phyloP scores from a whole-genome alignment of 2,797 vertebrate genomes.

The Siniperca scherzeri region DNA sequence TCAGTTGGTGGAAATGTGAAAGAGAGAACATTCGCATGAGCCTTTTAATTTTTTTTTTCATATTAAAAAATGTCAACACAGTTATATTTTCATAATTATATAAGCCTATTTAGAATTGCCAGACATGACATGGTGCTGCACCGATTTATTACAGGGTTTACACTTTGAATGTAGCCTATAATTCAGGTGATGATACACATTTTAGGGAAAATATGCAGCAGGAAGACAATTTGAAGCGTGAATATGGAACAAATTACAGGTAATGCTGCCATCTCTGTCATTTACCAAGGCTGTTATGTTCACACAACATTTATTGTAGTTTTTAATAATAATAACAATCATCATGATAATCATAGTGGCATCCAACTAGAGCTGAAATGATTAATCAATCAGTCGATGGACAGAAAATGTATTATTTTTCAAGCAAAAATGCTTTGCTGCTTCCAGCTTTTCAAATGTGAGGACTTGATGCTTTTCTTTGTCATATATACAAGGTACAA shows the following conservation, averaged over 20 bases:
- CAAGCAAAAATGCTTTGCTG: neutral
- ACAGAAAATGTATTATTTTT: neutral
- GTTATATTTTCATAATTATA: slow-evolving; percentile 33
- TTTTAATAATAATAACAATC: neutral
- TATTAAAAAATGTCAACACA: slow-evolving; percentile 18
- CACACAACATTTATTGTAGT: neutral
- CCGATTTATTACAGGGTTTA: slow-evolving; percentile 27
- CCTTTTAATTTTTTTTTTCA: slow-evolving; percentile 9
- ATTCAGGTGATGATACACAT: slow-evolving; percentile 13
- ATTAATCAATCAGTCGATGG: neutral
- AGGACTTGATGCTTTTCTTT: neutral
- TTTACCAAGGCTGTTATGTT: neutral
- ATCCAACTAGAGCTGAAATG: neutral
- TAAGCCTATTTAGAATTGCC: slow-evolving; percentile 11
- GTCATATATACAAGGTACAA: neutral
- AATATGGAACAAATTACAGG: neutral
- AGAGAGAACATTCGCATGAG: neutral
- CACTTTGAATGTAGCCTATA: slow-evolving; percentile 26
- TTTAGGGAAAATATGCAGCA: slow-evolving; percentile 15
- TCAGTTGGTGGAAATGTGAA: neutral
- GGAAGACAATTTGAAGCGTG: neutral
- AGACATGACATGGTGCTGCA: slow-evolving; percentile 18
- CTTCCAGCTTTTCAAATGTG: neutral
- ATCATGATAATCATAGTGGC: neutral
- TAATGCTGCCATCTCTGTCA: neutral